These are phyloP conservation scores for Catharus bicknelli DNA, from an alignment of 2,113 vertebrate species.

Conservation along the genomic window DNA sequence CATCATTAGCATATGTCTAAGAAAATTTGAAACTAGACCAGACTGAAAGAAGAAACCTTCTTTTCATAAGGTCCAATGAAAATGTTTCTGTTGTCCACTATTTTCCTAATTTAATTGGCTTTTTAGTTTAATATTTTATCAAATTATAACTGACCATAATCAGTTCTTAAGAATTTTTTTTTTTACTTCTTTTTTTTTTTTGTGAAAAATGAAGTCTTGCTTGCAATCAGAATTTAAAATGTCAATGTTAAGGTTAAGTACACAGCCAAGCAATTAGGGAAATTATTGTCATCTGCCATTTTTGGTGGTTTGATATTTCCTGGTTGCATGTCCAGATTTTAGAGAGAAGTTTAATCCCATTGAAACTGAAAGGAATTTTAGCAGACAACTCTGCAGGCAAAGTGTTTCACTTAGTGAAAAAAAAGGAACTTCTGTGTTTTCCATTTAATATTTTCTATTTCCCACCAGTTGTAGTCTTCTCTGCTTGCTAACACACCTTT, in stretches of 20 bases:
- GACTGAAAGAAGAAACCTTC: neutral
- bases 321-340: neutral
- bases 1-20: neutral
- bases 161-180: neutral
- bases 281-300: neutral
- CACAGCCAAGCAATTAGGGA: neutral
- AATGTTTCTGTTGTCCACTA: neutral
- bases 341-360: neutral
- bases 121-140: neutral
- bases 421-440: neutral
- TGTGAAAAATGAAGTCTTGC: neutral
- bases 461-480: neutral
- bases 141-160: neutral
- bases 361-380: neutral
- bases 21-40: neutral
- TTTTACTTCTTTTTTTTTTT: neutral
- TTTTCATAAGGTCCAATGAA: neutral
- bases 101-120: neutral
- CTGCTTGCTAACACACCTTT: neutral
- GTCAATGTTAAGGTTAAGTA: neutral
- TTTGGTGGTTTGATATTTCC: neutral
- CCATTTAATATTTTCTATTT: neutral
- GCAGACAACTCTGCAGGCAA: neutral
- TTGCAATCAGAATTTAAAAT: conserved; percentile 9
- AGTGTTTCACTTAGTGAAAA: neutral